Conservation (phyloP, 92 coral and sea anemone species). For the Phenganax marumi region DNA sequence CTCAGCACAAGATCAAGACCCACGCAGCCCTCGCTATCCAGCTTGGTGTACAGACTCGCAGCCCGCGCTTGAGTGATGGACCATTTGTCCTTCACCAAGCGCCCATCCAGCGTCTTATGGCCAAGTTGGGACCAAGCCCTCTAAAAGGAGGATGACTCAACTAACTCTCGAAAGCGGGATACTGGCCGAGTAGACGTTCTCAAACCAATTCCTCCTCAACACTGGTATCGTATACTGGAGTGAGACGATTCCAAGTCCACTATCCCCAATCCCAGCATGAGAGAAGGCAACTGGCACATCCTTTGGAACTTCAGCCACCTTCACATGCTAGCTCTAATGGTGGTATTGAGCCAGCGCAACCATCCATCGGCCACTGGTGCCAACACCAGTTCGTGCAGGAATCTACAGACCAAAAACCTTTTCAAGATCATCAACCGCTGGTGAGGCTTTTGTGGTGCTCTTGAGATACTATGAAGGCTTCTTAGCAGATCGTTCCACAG, state of each 20-base stretch:
- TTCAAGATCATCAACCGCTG: constrained; percentile 21
- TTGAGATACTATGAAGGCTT: constrained; percentile 10
- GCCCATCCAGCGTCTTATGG: not conserved
- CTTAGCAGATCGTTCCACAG: not conserved
- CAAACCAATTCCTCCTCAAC: no score
- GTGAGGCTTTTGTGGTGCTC: constrained; percentile 55
- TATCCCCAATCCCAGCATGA: no score
- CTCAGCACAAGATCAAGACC: not conserved
- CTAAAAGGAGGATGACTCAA: no score
- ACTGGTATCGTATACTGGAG: no score
- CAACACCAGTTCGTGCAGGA: no score
- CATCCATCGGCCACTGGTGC: no score
- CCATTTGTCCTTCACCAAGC: not conserved
- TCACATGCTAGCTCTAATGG: no score
- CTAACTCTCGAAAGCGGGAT: not conserved
- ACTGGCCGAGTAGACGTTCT: no score
- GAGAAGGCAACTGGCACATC: not conserved
- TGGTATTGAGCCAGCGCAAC: no score
- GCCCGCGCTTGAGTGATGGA: constrained; percentile 13
- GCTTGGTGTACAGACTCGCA: no score
- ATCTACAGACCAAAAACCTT: constrained; percentile 4
- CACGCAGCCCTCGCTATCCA: constrained; percentile 29
- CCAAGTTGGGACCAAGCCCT: not conserved
- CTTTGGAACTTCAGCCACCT: no score
- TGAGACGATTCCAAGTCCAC: no score